phyloP scores from a whole-genome alignment of 2,797 vertebrate species.

The Remorina albescens region DNA sequence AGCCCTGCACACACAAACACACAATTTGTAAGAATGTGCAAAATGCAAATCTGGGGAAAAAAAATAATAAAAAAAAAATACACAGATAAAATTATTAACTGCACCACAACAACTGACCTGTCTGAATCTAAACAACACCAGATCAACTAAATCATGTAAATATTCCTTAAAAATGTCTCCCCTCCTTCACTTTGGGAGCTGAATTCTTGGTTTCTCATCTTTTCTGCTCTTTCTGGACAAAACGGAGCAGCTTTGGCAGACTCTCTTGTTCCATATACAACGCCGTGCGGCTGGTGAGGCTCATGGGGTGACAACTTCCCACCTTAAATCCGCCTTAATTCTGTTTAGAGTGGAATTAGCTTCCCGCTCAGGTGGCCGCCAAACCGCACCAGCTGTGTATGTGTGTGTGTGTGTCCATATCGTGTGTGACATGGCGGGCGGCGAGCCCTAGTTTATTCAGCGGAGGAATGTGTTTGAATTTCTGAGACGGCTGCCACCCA shows the following conservation, averaged over 20 bases:
- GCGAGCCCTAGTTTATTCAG: conserved; percentile 73
- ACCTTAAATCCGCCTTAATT: conserved; percentile 84
- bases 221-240: conserved; percentile 45
- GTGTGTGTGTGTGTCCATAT: conserved; percentile 51
- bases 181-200: conserved; percentile 21
- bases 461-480: conserved; percentile 83
- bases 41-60: conserved; percentile 6
- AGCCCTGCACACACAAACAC: conserved; percentile 72
- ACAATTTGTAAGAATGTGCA: conserved; percentile 26
- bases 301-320: conserved; percentile 84
- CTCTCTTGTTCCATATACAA: conserved; percentile 75
- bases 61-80: conserved; percentile 13
- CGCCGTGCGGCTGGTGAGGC: conserved; percentile 73
- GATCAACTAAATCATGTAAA: conserved; percentile 9
- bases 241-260: conserved; percentile 53
- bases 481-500: conserved; percentile 77
- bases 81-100: not conserved
- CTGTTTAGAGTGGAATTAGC: conserved; percentile 87
- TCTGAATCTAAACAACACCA: conserved; percentile 6
- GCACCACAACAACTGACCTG: conserved; percentile 13
- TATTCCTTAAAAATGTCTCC: conserved; percentile 17
- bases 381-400: conserved; percentile 85
- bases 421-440: conserved; percentile 64
- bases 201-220: conserved; percentile 37
- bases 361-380: conserved; percentile 83